Evolutionary conservation across 2,888 invertebrate genomes (phyloP).

Genomic region (Epinotia brunnichana): DNA sequence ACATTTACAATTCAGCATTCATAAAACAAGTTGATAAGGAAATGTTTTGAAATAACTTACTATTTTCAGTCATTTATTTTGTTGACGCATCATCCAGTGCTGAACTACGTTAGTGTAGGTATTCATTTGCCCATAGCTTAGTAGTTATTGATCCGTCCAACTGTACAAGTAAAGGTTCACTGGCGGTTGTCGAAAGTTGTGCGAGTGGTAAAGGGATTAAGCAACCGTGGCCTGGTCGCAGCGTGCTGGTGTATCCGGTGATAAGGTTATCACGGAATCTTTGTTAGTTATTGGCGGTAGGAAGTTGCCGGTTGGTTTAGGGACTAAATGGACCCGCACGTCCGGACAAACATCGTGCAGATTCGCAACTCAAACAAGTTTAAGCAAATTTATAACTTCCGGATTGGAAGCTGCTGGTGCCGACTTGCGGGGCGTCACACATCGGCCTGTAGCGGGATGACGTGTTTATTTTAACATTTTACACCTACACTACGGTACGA

Average conservation of each 20-base stretch:
- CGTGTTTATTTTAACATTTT: conserved; percentile 47
- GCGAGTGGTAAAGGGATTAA: conserved; percentile 43
- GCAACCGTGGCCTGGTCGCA: conserved; percentile 30
- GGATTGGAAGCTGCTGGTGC: conserved; percentile 69
- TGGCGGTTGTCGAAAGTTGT: conserved; percentile 23
- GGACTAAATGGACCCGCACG: conserved; percentile 79
- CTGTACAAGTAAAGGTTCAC: conserved; percentile 11
- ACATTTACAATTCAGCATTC: neutral
- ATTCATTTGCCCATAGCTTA: neutral
- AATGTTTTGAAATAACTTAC: neutral
- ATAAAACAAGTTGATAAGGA: neutral
- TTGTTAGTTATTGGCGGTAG: conserved; percentile 67
- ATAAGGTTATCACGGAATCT: conserved; percentile 64
- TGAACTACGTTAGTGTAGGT: neutral
- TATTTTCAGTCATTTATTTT: neutral
- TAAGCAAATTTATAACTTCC: conserved; percentile 81
- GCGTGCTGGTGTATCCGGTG: conserved; percentile 43
- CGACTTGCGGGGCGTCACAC: conserved; percentile 51
- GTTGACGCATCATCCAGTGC: too few relatives aligned
- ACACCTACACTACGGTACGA: conserved; percentile 21
- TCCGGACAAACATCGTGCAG: conserved; percentile 79
- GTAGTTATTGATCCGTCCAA: conserved; percentile 3
- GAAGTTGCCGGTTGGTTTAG: conserved; percentile 76
- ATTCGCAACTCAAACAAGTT: conserved; percentile 81
- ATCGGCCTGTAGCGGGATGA: conserved; percentile 26